Conservation (phyloP, 2,888 invertebrate genomes). For the Brachypalpus laphriformis region DNA sequence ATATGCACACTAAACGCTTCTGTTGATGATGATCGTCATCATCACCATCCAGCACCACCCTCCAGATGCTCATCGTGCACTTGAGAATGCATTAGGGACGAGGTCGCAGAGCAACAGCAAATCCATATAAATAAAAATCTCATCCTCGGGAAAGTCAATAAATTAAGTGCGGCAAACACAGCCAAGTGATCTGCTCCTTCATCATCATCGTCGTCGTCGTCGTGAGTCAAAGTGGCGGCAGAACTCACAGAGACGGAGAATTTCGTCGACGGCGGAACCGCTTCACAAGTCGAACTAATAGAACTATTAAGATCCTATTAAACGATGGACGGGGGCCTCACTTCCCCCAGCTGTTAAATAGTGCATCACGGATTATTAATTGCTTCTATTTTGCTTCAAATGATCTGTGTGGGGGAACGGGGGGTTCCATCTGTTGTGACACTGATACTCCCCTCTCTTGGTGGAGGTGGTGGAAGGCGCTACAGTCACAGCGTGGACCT, state of each 20-base stretch:
- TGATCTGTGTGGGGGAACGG: constrained; percentile 21
- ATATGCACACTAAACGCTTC: constrained; percentile 71
- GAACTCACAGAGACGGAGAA: constrained; percentile 19
- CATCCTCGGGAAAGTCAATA: constrained; percentile 72
- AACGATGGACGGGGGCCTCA: constrained; percentile 44
- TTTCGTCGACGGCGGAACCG: background rate
- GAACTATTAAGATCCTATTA: constrained; percentile 74
- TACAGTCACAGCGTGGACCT: constrained; percentile 30
- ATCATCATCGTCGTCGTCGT: constrained; percentile 37
- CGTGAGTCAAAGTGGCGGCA: constrained; percentile 64
- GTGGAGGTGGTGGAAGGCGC: constrained; percentile 29
- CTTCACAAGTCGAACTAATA: constrained; percentile 56
- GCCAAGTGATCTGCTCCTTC: constrained; percentile 67
- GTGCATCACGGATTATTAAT: constrained; percentile 75
- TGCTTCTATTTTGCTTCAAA: constrained; percentile 70
- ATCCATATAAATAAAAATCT: constrained; percentile 74
- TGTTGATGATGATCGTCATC: constrained; percentile 71
- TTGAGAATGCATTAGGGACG: constrained; percentile 74
- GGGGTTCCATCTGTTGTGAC: constrained; percentile 9
- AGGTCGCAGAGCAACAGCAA: constrained; percentile 66
- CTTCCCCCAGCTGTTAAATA: constrained; percentile 74
- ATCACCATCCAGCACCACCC: constrained; percentile 29
- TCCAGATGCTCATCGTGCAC: constrained; percentile 66
- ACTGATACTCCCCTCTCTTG: background rate
- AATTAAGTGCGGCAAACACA: constrained; percentile 70